phyloP scores from a whole-genome alignment of 2,113 vertebrate species.

The Stercorarius parasiticus region DNA sequence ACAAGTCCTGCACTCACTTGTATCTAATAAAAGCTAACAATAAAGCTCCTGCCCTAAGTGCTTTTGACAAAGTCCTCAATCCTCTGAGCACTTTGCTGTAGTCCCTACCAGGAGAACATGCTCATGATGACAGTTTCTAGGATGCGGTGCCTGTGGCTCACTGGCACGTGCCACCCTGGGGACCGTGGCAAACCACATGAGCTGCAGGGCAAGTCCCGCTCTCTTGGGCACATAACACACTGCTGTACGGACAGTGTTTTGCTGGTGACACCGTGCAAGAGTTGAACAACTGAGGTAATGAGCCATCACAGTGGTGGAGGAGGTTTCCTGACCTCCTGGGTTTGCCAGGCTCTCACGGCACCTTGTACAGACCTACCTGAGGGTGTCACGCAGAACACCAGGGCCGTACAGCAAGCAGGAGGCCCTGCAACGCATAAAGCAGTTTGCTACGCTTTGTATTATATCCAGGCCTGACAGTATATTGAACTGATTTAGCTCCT shows the following conservation, averaged over 20 bases:
- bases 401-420: background rate
- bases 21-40: background rate
- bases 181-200: rapidly evolving
- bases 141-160: rapidly evolving
- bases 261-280: background rate
- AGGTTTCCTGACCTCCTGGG: background rate
- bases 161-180: background rate
- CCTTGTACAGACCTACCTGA: background rate
- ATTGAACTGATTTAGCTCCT: background rate
- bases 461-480: background rate
- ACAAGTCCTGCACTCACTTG: background rate
- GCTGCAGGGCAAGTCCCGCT: background rate
- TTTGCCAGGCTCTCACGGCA: background rate
- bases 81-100: background rate
- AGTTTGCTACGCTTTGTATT: background rate
- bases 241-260: rapidly evolving
- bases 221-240: background rate
- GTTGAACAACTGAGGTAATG: rapidly evolving
- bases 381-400: rapidly evolving
- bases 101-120: background rate
- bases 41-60: background rate
- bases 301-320: background rate
- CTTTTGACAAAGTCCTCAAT: background rate
- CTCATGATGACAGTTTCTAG: background rate
- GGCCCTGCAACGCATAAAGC: background rate